Evolutionary conservation across 2,797 vertebrate species (phyloP).

Genomic region (Pygocentrus nattereri): DNA sequence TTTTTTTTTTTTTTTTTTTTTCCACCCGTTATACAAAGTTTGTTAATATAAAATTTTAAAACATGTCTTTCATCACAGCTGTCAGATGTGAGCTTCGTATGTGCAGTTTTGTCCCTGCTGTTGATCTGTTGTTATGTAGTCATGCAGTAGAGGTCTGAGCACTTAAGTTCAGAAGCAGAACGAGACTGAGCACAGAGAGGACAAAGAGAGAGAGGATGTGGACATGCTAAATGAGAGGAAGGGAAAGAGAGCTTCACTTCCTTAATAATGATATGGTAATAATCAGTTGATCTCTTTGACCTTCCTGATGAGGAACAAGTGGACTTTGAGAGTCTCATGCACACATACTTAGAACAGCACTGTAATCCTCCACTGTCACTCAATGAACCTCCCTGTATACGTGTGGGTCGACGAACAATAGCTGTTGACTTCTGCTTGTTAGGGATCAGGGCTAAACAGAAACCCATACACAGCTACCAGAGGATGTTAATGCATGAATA

Average conservation of each 20-base stretch:
- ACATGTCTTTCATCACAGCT: conserved; percentile 20
- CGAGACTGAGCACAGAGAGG: neutral
- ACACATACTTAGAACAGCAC: conserved; percentile 26
- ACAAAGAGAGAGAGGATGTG: conserved; percentile 21
- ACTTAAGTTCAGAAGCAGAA: neutral
- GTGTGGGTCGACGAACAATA: neutral
- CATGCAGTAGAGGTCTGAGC: neutral
- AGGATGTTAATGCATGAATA: conserved; percentile 63
- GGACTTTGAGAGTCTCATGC: conserved; percentile 37
- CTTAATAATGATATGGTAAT: conserved; percentile 65
- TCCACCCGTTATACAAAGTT: conserved; percentile 21
- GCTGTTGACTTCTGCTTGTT: neutral
- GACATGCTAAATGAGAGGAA: conserved; percentile 45
- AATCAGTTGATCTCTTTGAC: conserved; percentile 51
- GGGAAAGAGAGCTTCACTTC: conserved; percentile 21
- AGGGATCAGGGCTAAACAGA: neutral
- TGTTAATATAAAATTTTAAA: conserved; percentile 30
- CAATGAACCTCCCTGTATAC: neutral
- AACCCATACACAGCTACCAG: neutral
- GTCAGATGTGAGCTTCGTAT: conserved; percentile 5
- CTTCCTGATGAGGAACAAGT: conserved; percentile 61
- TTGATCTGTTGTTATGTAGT: conserved; percentile 17
- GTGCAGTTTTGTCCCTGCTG: neutral
- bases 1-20: conserved; percentile 34
- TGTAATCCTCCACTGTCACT: conserved; percentile 32